phyloP scores from a whole-genome alignment of 2,113 vertebrate genomes.

The Protobothrops mucrosquamatus region DNA sequence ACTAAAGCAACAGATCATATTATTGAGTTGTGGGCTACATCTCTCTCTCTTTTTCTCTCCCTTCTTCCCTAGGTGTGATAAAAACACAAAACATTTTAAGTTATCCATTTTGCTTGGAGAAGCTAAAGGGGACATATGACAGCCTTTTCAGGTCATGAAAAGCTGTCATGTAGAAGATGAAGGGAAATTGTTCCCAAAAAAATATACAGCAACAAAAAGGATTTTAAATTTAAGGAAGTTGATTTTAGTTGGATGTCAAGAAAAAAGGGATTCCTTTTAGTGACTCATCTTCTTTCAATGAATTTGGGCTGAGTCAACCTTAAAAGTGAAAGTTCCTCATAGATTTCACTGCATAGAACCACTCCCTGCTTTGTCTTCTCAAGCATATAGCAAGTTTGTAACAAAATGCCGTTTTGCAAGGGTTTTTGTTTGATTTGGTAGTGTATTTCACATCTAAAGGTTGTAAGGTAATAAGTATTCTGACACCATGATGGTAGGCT shows the following conservation, averaged over 20 bases:
- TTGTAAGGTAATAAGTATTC: not conserved
- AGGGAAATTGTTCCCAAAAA: not conserved
- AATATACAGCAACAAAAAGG: not conserved
- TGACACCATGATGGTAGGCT: not conserved
- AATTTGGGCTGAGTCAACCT: not conserved
- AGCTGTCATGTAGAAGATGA: not conserved
- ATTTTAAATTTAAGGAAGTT: not conserved
- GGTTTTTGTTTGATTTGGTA: not conserved
- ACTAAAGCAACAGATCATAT: no score
- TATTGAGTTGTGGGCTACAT: no score
- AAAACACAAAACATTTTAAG: not conserved
- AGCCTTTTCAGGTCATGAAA: not conserved
- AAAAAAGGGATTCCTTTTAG: not conserved
- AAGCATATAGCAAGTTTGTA: not conserved
- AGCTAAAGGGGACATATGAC: not conserved
- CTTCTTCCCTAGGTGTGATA: not conserved
- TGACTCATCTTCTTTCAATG: not conserved
- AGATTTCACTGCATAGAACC: not conserved
- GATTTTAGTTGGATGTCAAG: not conserved
- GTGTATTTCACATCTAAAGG: constrained; percentile 3
- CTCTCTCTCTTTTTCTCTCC: no score
- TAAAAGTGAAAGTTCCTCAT: not conserved
- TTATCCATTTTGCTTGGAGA: not conserved
- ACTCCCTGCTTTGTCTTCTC: not conserved
- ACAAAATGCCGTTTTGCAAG: not conserved